Evolutionary conservation across 2,888 invertebrate species (phyloP).

Genomic region (Calameuta idolon): DNA sequence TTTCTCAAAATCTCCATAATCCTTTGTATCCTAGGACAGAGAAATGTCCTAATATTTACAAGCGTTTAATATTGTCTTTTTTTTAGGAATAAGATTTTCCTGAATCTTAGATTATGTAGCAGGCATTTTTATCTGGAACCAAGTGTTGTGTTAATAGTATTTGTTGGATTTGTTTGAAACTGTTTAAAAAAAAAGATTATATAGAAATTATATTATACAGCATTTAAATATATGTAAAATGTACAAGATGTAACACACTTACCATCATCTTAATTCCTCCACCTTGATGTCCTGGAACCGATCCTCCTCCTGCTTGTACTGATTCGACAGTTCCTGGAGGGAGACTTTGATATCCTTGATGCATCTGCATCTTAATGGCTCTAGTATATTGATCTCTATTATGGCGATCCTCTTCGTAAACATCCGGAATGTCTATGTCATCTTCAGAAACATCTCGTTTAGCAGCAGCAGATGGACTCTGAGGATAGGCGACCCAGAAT

Average conservation of each 20-base stretch:
- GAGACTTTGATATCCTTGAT: constrained; percentile 62
- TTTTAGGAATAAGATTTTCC: constrained; percentile 43
- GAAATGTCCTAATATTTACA: constrained; percentile 25
- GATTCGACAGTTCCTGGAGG: constrained; percentile 59
- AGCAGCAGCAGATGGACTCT: constrained; percentile 20
- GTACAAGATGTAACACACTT: constrained; percentile 33
- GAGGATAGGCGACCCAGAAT: constrained; percentile 50
- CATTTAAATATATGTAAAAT: background rate
- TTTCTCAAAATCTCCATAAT: constrained; percentile 39
- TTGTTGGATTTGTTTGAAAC: background rate
- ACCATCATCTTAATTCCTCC: constrained; percentile 61
- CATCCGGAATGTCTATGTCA: constrained; percentile 10
- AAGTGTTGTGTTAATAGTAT: constrained; percentile 25
- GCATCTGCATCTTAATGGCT: constrained; percentile 59
- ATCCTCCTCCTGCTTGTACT: constrained; percentile 60
- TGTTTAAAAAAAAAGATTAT: background rate
- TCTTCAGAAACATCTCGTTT: constrained; percentile 37
- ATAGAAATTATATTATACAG: background rate
- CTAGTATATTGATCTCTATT: constrained; percentile 38
- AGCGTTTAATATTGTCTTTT: constrained; percentile 23
- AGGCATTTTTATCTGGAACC: constrained; percentile 63
- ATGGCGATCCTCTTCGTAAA: constrained; percentile 21
- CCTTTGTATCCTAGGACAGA: constrained; percentile 37
- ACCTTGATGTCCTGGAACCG: constrained; percentile 55
- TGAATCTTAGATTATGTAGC: constrained; percentile 41